A percentile compares a stretch with the other conserved stretches of the same genome.
Evolutionary conservation across 2,888 invertebrate species (phyloP).

Genomic region (Diadegma fenestrale): DNA sequence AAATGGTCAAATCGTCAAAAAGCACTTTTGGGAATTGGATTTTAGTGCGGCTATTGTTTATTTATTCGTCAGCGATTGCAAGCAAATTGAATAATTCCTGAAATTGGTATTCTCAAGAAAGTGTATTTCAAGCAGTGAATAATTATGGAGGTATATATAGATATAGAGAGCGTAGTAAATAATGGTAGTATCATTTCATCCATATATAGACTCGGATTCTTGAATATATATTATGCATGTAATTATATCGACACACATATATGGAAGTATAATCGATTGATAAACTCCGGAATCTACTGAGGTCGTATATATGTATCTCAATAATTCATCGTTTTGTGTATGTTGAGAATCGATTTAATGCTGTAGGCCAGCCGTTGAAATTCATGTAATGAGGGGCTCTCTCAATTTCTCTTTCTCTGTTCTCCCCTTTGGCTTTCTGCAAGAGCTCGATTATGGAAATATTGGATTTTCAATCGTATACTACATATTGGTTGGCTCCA

Average conservation of each 20-base stretch:
- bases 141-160: not conserved
- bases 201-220: not conserved
- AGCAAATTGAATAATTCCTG: not conserved
- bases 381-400: conserved; percentile 57
- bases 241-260: not conserved
- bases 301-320: conserved; percentile 10
- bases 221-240: not conserved
- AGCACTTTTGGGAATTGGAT: not conserved
- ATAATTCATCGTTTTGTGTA: conserved; percentile 44
- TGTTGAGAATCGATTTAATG: conserved; percentile 48
- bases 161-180: not conserved
- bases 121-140: not conserved
- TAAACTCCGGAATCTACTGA: conserved; percentile 31
- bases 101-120: not conserved
- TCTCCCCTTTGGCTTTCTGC: conserved; percentile 6
- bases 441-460: conserved; percentile 31
- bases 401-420: conserved; percentile 21
- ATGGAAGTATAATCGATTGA: conserved; percentile 42
- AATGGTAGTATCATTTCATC: not conserved
- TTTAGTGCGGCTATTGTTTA: not conserved
- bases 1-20: not conserved
- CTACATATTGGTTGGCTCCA: conserved; percentile 24
- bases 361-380: conserved; percentile 54
- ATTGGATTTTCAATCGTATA: conserved; percentile 51
- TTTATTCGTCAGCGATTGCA: not conserved